Evolutionary conservation across 92 coral and sea anemone genomes (phyloP).

Genomic region (Pocillopora meandrina): DNA sequence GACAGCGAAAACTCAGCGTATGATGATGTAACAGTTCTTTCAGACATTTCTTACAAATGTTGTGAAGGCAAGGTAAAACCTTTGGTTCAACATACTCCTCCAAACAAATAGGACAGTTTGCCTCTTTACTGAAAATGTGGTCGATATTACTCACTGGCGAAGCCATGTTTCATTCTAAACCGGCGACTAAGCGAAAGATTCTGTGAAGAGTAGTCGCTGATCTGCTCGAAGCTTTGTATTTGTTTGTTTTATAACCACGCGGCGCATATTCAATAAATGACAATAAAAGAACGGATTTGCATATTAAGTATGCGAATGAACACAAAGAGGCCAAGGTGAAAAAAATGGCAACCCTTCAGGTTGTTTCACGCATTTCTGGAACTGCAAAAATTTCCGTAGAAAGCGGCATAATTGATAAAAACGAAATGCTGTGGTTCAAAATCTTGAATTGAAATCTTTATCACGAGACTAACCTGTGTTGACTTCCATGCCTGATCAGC

Average conservation of each 20-base stretch:
- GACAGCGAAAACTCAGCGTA: slow-evolving; percentile 53
- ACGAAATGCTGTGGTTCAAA: too few relatives aligned
- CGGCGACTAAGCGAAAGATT: neutral
- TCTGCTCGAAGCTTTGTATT: neutral
- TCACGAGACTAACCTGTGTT: too few relatives aligned
- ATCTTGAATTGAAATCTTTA: too few relatives aligned
- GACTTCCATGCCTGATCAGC: too few relatives aligned
- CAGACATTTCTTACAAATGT: slow-evolving; percentile 68
- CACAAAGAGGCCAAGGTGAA: neutral
- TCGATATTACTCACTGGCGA: slow-evolving; percentile 36
- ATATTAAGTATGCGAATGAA: slow-evolving; percentile 19
- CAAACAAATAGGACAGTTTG: slow-evolving; percentile 69
- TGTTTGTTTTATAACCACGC: slow-evolving; percentile 29
- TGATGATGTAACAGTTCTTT: slow-evolving; percentile 60
- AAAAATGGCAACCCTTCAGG: neutral
- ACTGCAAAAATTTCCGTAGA: neutral
- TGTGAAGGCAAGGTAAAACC: slow-evolving; percentile 62
- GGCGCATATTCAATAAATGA: slow-evolving; percentile 3
- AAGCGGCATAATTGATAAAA: too few relatives aligned
- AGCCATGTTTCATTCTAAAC: slow-evolving; percentile 21
- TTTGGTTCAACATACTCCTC: slow-evolving; percentile 76
- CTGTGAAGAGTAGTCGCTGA: neutral
- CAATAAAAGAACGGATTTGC: slow-evolving; percentile 28
- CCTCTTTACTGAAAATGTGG: slow-evolving; percentile 56
- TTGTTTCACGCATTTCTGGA: neutral